phyloP scores from a whole-genome alignment of 2,113 vertebrate species.

The Craseonycteris thonglongyai region DNA sequence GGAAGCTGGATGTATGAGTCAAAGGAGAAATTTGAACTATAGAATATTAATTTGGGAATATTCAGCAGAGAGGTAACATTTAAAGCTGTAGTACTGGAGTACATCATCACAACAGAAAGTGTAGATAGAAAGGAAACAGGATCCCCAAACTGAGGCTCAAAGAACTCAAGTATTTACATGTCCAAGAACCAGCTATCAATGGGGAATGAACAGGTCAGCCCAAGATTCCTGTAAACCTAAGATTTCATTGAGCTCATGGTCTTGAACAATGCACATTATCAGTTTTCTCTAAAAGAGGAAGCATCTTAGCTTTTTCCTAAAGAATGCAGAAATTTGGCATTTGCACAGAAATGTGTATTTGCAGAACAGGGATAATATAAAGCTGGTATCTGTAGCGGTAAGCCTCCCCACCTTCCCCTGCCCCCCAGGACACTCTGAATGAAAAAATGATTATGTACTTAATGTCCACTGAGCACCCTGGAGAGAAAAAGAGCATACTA shows the following conservation, averaged over 20 bases:
- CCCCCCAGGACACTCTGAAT: slow-evolving; percentile 55
- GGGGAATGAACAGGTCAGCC: not conserved
- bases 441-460: slow-evolving; percentile 68
- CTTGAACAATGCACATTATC: not conserved
- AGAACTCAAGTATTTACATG: not conserved
- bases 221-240: not conserved
- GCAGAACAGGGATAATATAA: slow-evolving; percentile 58
- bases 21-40: not conserved
- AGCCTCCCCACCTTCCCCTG: slow-evolving; percentile 30
- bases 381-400: slow-evolving; percentile 16
- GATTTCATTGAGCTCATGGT: not conserved
- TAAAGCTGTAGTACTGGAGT: not conserved
- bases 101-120: not conserved
- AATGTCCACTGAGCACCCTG: slow-evolving; percentile 65
- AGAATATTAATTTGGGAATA: not conserved
- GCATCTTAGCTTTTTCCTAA: slow-evolving; percentile 11
- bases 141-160: not conserved
- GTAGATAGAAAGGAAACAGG: not conserved
- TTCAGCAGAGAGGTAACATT: not conserved
- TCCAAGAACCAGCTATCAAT: not conserved
- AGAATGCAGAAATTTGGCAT: slow-evolving; percentile 56
- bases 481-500: slow-evolving; percentile 63
- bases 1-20: not conserved
- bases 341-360: slow-evolving; percentile 58
- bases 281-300: not conserved